Base-by-base conservation (phyloP, 2,797 vertebrate species). In the Coilia nasus region DNA sequence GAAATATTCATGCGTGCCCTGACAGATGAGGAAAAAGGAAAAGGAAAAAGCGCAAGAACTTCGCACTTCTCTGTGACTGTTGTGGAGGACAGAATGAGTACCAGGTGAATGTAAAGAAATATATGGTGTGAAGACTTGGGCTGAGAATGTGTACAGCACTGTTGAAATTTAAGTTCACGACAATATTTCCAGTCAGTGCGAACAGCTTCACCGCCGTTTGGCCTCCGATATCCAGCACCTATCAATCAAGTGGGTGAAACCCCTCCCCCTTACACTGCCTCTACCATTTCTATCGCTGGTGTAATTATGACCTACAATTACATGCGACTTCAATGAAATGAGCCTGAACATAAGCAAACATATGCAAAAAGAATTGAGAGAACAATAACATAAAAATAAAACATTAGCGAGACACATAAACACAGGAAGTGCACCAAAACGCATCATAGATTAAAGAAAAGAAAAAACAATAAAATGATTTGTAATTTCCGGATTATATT, bases 11-110 rank as follows among this genome's bases (percentile, higher is more conserved):
- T 91, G 88, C 15, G 44, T 90, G 91, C 46, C 46, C 91, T 83
- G 92, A 94, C 95, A 93, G 94, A 95, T 94, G 96, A 94, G 96
- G 94, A 95, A 94, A 95, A 92, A 94, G 59, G 88, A 91, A 90
- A 94, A 95, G 95, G 92, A 93, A 94, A 95, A 90, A 93, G 92
- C 87, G 90, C 90, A 90, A 90, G 88, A 90, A 92, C 91, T 91
- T 88, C 89, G 89, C 93, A 92, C 94, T 95, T 90, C 87, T 21
- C 28, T 88, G 85, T 88, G 89, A 91, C 93, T 91, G 91, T 93
- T 91, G 92, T 88, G 90, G 84, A 62, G 88, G 90, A 87, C 86
- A 83, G 67, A 75, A 12, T 11, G 64, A 17, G 25, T 71, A 71
- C 31, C 15, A 28, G 17, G 67, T 75, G 19, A 19, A 31, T 75